Evolutionary conservation across 2,797 vertebrate species (phyloP).

Genomic region (Erithacus rubecula): DNA sequence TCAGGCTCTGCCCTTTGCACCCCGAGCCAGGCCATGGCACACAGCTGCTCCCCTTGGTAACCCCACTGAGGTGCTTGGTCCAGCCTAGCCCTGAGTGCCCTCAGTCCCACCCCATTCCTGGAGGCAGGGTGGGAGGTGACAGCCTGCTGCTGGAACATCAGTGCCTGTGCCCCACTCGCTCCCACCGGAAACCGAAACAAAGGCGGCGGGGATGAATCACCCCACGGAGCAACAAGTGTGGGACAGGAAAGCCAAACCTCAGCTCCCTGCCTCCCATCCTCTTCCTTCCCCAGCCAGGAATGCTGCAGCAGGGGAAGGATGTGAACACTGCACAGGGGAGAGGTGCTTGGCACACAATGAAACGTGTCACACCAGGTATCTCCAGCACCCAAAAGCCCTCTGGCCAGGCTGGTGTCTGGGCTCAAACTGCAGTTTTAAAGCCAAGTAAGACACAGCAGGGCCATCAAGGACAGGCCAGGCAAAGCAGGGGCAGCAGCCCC

Average conservation of each 20-base stretch:
- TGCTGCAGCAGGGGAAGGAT: not conserved
- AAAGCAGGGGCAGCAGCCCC: not conserved
- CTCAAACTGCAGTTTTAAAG: not conserved
- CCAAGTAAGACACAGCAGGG: fast-evolving
- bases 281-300: not conserved
- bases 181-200: not conserved
- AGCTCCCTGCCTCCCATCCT: slow-evolving; percentile 31
- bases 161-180: fast-evolving
- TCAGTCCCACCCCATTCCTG: not conserved
- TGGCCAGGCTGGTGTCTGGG: not conserved
- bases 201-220: slow-evolving; percentile 31
- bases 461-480: not conserved
- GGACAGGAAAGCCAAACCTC: slow-evolving; percentile 42
- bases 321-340: not conserved
- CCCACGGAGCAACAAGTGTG: not conserved
- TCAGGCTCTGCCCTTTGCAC: not conserved
- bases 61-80: fast-evolving
- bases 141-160: not conserved
- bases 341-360: not conserved
- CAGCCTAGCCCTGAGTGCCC: not conserved
- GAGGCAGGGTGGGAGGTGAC: not conserved
- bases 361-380: fast-evolving
- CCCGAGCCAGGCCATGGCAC: not conserved
- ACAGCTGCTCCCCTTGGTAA: not conserved
- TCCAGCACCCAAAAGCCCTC: not conserved